A percentile compares a stretch with the other conserved stretches of the same genome.
phyloP scores from a whole-genome alignment of 2,113 vertebrate genomes.

The Corythoichthys haematopterus region DNA sequence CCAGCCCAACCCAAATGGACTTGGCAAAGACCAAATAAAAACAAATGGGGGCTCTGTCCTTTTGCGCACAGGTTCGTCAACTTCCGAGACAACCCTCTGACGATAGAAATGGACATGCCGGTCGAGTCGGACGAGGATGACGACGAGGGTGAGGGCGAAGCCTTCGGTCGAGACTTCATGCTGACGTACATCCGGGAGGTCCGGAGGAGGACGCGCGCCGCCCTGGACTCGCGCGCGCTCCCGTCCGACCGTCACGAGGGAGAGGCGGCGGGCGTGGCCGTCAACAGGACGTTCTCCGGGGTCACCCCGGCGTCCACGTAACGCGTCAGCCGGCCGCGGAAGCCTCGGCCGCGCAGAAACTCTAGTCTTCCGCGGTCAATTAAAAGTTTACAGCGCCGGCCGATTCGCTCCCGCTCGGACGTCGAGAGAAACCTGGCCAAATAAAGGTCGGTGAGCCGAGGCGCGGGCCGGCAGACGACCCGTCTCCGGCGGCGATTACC shows the following conservation, averaged over 20 bases:
- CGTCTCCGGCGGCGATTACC: conserved; percentile 57
- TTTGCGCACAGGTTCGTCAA: conserved; percentile 84
- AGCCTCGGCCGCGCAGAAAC: conserved; percentile 79
- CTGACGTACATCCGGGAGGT: conserved; percentile 80
- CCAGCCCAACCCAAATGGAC: too few species aligned
- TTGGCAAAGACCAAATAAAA: too few species aligned
- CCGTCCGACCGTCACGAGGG: neutral
- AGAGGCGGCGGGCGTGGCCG: conserved; percentile 67
- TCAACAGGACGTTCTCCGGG: conserved; percentile 91
- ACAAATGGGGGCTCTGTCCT: neutral
- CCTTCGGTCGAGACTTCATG: conserved; percentile 90
- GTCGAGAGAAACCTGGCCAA: conserved; percentile 69
- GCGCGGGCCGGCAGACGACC: neutral
- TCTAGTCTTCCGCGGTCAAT: conserved; percentile 83
- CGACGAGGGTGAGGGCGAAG: conserved; percentile 77
- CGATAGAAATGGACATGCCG: conserved; percentile 72
- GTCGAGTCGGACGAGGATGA: conserved; percentile 66
- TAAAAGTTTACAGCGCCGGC: conserved; percentile 83
- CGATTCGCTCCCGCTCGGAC: conserved; percentile 79
- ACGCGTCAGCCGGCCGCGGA: conserved; percentile 67
- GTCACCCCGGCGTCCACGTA: conserved; percentile 79
- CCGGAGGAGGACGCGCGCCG: conserved; percentile 64
- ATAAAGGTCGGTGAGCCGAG: neutral
- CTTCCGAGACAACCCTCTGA: conserved; percentile 91
- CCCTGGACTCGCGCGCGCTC: conserved; percentile 49